These are phyloP conservation scores for Catamblyrhynchus diadema DNA, from an alignment of 2,797 vertebrate genomes.

Conservation along the genomic window DNA sequence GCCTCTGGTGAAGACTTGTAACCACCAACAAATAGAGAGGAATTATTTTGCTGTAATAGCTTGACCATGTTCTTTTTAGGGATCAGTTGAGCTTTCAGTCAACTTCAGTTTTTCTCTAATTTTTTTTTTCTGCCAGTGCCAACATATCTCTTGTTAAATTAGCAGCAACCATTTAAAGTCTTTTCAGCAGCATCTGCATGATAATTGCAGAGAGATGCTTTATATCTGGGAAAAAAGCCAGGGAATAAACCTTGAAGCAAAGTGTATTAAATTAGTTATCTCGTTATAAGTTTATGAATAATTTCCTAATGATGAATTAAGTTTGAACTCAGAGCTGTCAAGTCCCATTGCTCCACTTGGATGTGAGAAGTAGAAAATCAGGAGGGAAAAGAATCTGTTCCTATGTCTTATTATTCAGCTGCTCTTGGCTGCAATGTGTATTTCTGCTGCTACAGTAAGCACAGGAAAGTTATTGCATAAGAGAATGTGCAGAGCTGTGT, in stretches of 20 bases:
- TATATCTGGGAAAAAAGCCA: slow-evolving; percentile 76
- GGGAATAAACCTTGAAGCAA: slow-evolving; percentile 78
- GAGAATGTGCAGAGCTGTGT: background rate
- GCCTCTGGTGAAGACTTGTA: background rate
- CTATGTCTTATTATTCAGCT: background rate
- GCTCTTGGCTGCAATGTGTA: background rate
- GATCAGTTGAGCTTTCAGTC: background rate
- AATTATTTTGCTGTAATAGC: background rate
- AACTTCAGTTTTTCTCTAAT: slow-evolving; percentile 37
- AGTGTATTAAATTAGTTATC: slow-evolving; percentile 80
- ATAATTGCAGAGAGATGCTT: slow-evolving; percentile 73
- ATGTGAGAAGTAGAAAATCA: slow-evolving; percentile 57
- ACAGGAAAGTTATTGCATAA: background rate
- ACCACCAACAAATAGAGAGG: background rate
- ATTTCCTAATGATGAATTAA: slow-evolving; percentile 72
- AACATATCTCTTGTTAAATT: slow-evolving; percentile 68
- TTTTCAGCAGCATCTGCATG: slow-evolving; percentile 73
- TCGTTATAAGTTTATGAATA: slow-evolving; percentile 75
- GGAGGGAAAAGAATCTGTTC: slow-evolving; percentile 16
- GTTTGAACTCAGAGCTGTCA: slow-evolving; percentile 68
- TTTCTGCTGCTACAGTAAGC: background rate
- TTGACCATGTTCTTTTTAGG: background rate
- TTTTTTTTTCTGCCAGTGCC: slow-evolving; percentile 45
- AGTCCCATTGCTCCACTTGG: slow-evolving; percentile 59
- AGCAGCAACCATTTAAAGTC: slow-evolving; percentile 71